Evolutionary conservation across 2,113 vertebrate genomes (phyloP).

Genomic region (Mustela lutreola): DNA sequence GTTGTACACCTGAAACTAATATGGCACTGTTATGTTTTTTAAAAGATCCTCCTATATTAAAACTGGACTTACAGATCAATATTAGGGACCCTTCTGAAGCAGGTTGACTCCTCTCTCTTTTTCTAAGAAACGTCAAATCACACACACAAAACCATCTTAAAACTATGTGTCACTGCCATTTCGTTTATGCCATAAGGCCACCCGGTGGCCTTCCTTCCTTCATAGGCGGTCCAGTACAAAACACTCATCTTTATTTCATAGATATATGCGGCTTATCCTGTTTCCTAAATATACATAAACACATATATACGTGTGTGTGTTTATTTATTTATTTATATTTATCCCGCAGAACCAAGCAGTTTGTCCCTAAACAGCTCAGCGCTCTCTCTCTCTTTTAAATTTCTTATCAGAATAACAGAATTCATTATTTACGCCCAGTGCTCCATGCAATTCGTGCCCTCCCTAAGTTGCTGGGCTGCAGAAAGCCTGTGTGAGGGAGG

Average conservation of each 20-base stretch:
- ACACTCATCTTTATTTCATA: background rate
- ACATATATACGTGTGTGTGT: too few relatives aligned
- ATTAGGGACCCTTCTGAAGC: background rate
- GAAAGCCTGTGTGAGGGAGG: accelerated
- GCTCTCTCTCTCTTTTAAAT: background rate
- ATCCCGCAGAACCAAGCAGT: background rate
- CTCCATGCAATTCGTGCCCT: too few relatives aligned
- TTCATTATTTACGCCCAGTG: too few relatives aligned
- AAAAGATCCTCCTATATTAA: background rate
- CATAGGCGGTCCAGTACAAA: background rate
- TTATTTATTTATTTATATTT: too few relatives aligned
- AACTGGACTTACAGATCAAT: background rate
- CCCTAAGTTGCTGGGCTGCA: accelerated
- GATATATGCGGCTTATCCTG: background rate
- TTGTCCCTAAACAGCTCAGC: accelerated
- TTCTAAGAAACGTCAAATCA: background rate
- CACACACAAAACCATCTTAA: background rate
- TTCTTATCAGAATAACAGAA: too few relatives aligned
- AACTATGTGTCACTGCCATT: background rate
- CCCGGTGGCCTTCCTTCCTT: too few relatives aligned
- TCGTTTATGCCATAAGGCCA: background rate
- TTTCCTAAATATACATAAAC: background rate
- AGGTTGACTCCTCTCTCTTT: background rate
- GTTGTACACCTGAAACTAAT: background rate
- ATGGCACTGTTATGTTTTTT: background rate